Conservation (phyloP, 2,888 invertebrate genomes). For the Sericinus montela region DNA sequence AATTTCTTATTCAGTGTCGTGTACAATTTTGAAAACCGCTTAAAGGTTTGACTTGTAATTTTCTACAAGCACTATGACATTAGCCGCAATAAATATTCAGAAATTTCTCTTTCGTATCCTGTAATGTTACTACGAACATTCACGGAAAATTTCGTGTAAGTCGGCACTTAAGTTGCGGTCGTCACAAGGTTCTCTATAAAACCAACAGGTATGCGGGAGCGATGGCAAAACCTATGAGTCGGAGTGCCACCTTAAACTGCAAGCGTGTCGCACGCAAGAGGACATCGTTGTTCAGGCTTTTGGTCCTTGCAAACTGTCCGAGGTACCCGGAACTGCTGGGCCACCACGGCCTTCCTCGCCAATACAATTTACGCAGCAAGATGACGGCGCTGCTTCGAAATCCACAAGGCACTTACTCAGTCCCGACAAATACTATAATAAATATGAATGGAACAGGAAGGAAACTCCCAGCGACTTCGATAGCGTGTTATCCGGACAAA, state of each 20-base stretch:
- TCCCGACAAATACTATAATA: slow-evolving; percentile 83
- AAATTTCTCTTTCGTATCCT: slow-evolving; percentile 3
- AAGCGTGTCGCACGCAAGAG: slow-evolving; percentile 90
- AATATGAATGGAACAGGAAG: slow-evolving; percentile 79
- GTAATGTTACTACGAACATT: slow-evolving; percentile 10
- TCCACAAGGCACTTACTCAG: slow-evolving; percentile 88
- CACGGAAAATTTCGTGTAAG: slow-evolving; percentile 18
- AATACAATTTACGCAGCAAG: slow-evolving; percentile 88
- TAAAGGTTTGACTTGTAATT: slow-evolving; percentile 5
- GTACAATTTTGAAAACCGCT: slow-evolving; percentile 4
- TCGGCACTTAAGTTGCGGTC: slow-evolving; percentile 10
- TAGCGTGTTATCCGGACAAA: slow-evolving; percentile 57
- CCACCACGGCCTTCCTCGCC: slow-evolving; percentile 88
- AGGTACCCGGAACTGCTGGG: slow-evolving; percentile 85
- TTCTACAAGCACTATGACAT: slow-evolving; percentile 13
- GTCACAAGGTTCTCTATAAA: slow-evolving; percentile 13
- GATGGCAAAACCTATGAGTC: slow-evolving; percentile 91
- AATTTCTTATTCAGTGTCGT: slow-evolving; percentile 3
- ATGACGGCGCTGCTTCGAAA: slow-evolving; percentile 87
- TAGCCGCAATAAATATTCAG: slow-evolving; percentile 15
- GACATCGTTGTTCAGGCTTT: slow-evolving; percentile 88
- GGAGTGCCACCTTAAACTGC: slow-evolving; percentile 89
- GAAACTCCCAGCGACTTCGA: slow-evolving; percentile 73
- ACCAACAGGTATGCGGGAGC: slow-evolving; percentile 83
- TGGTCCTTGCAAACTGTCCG: slow-evolving; percentile 85